Evolutionary conservation across 2,797 vertebrate genomes (phyloP).

Genomic region (Alfaro cultratus): DNA sequence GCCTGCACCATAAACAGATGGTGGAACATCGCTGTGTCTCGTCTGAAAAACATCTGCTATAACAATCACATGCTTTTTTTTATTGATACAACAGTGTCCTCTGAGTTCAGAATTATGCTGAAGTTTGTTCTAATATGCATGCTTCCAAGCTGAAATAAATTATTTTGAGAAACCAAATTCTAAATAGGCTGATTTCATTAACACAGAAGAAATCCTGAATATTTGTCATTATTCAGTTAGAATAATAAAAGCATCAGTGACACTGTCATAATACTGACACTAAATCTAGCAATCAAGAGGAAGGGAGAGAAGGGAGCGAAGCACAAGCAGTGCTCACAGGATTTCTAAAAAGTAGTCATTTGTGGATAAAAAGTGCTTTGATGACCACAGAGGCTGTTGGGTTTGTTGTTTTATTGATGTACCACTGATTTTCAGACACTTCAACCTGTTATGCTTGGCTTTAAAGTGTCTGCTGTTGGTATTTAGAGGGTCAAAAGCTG

Average conservation of each 20-base stretch:
- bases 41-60: constrained; percentile 55
- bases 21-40: constrained; percentile 32
- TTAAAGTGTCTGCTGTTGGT: not conserved
- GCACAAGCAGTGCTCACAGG: not conserved
- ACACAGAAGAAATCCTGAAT: not conserved
- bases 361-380: not conserved
- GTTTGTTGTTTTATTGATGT: not conserved
- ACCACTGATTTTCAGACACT: not conserved
- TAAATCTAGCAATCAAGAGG: not conserved
- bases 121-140: not conserved
- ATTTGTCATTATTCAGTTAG: not conserved
- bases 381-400: not conserved
- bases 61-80: constrained; percentile 35
- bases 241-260: not conserved
- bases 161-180: not conserved
- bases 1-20: constrained; percentile 53
- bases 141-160: not conserved
- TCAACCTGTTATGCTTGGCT: not conserved
- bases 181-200: not conserved
- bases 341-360: not conserved
- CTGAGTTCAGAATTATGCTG: not conserved
- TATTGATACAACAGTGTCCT: constrained; percentile 9
- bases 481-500: not conserved
- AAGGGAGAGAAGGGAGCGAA: not conserved
- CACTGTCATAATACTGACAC: not conserved